phyloP scores from a whole-genome alignment of 2,113 vertebrate species.

The Callorhinus ursinus region DNA sequence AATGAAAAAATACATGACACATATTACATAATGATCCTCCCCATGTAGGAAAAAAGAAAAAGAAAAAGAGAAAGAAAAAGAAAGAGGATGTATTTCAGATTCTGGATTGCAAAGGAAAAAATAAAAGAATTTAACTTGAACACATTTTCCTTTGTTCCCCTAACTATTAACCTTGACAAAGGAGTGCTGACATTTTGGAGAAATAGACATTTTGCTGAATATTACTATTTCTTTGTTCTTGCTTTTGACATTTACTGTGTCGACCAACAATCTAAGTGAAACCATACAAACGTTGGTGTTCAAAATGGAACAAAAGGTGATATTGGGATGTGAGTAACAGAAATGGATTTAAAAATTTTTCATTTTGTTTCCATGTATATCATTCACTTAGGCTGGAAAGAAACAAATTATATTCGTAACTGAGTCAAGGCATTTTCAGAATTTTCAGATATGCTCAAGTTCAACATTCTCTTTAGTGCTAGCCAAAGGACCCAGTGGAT shows the following conservation, averaged over 20 bases:
- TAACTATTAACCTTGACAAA: not conserved
- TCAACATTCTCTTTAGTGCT: not conserved
- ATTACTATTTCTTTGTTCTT: constrained; percentile 29
- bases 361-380: constrained; percentile 20
- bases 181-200: not conserved
- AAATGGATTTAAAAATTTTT: not conserved
- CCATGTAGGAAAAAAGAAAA: not conserved
- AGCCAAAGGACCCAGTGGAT: not conserved
- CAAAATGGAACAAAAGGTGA: not conserved
- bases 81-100: not conserved
- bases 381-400: constrained; percentile 46
- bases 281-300: not conserved
- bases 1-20: not conserved
- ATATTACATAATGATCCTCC: not conserved
- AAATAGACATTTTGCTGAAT: not conserved
- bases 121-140: not conserved
- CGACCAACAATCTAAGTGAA: not conserved
- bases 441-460: constrained; percentile 45
- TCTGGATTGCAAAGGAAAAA: not conserved
- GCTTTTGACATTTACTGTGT: not conserved
- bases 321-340: not conserved
- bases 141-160: constrained; percentile 15
- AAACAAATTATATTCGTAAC: constrained; percentile 58
- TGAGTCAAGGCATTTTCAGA: constrained; percentile 65
- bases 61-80: not conserved